Conservation (phyloP, 2,888 invertebrate species). For the Xanthostigma xanthostigma region DNA sequence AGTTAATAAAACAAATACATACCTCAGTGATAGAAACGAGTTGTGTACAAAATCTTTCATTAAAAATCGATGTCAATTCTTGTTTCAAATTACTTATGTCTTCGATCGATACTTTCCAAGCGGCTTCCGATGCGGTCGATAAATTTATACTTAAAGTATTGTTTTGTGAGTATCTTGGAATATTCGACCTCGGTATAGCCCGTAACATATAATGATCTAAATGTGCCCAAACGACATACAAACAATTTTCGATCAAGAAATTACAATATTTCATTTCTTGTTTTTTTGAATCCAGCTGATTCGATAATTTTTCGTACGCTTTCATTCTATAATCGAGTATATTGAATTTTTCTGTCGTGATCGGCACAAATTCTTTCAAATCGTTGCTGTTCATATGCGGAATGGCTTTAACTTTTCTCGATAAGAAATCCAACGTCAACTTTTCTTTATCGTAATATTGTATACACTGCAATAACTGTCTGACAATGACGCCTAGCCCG, state of each 20-base stretch:
- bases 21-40: slow-evolving; percentile 52
- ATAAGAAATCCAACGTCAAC: slow-evolving; percentile 31
- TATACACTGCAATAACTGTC: slow-evolving; percentile 38
- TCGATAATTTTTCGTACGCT: slow-evolving; percentile 32
- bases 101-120: slow-evolving; percentile 41
- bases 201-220: slow-evolving; percentile 53
- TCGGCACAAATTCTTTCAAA: slow-evolving; percentile 34
- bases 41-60: slow-evolving; percentile 63
- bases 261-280: slow-evolving; percentile 43
- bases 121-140: slow-evolving; percentile 30
- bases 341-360: slow-evolving; percentile 19
- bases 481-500: slow-evolving; percentile 35
- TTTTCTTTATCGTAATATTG: slow-evolving; percentile 37
- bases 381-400: slow-evolving; percentile 39
- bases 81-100: slow-evolving; percentile 54
- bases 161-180: slow-evolving; percentile 13
- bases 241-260: slow-evolving; percentile 53
- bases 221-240: slow-evolving; percentile 66
- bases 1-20: slow-evolving; percentile 9
- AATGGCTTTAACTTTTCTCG: slow-evolving; percentile 31
- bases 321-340: slow-evolving; percentile 21
- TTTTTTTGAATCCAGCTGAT: slow-evolving; percentile 38
- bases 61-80: slow-evolving; percentile 56
- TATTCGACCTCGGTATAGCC: slow-evolving; percentile 32
- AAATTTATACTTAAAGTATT: slow-evolving; percentile 9